phyloP scores from a whole-genome alignment of 1,140 invertebrate genomes.

The Asbolus verrucosus region DNA sequence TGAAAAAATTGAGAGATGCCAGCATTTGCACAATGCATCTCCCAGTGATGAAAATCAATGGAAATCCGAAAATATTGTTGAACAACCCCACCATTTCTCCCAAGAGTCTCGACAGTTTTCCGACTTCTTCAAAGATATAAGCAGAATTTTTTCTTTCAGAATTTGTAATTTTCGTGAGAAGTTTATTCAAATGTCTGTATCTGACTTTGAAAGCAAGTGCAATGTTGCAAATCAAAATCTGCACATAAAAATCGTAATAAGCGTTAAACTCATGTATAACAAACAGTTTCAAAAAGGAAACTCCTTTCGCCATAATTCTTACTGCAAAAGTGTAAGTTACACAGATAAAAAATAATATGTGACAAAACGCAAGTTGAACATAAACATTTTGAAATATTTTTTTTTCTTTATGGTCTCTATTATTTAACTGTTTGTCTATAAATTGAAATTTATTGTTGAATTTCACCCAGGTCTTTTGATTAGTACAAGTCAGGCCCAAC shows the following conservation, averaged over 20 bases:
- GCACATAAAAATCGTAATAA: slow-evolving; percentile 17
- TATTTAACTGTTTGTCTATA: slow-evolving; percentile 21
- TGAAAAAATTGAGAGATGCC: slow-evolving; percentile 14
- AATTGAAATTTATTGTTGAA: slow-evolving; percentile 27
- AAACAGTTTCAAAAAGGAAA: slow-evolving; percentile 6
- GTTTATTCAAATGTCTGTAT: slow-evolving; percentile 5
- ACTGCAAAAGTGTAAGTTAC: neutral
- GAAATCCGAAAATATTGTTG: slow-evolving; percentile 24
- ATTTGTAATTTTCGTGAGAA: neutral
- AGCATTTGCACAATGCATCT: slow-evolving; percentile 2
- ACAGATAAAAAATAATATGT: neutral
- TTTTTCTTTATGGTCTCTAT: neutral
- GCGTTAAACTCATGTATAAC: neutral
- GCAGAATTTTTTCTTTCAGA: neutral
- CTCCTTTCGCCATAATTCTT: neutral
- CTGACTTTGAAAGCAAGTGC: slow-evolving; percentile 5
- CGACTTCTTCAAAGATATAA: neutral
- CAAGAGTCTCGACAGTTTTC: slow-evolving; percentile 2
- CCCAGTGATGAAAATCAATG: slow-evolving; percentile 28
- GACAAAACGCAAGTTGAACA: neutral
- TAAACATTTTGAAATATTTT: slow-evolving; percentile 12
- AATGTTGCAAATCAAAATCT: slow-evolving; percentile 17
- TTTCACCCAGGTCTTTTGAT: slow-evolving; percentile 1
- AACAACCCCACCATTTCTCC: slow-evolving; percentile 15
- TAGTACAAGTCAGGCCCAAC: neutral